These are phyloP conservation scores for Siderastrea siderea DNA, from an alignment of 92 coral and sea anemone genomes.

Conservation along the genomic window DNA sequence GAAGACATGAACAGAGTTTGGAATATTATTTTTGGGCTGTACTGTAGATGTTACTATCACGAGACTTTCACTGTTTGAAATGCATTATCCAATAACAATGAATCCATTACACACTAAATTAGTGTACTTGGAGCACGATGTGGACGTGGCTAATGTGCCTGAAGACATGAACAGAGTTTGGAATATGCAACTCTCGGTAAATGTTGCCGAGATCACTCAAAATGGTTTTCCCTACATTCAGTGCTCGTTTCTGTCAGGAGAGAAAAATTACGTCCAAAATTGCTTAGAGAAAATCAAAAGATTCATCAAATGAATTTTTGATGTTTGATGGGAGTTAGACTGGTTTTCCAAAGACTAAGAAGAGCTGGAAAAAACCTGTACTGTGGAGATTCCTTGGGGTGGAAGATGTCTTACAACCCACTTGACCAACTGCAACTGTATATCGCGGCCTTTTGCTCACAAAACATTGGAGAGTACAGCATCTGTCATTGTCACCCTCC, in stretches of 20 bases:
- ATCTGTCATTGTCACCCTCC: not conserved
- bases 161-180: not conserved
- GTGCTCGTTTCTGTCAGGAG: not conserved
- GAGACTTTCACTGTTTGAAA: not conserved
- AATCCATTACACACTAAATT: not conserved
- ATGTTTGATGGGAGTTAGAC: not conserved
- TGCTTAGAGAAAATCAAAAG: not conserved
- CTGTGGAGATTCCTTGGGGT: slow-evolving; percentile 2
- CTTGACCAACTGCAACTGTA: not conserved
- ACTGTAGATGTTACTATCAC: not conserved
- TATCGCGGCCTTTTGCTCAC: not conserved
- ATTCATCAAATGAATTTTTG: not conserved
- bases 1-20: not conserved
- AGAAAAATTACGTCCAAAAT: not conserved
- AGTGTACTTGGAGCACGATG: not conserved
- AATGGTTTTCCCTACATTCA: not conserved
- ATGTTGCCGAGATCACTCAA: not conserved
- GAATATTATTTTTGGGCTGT: no score
- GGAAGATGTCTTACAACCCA: not conserved
- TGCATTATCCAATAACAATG: not conserved
- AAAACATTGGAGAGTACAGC: not conserved
- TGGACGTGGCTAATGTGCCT: not conserved
- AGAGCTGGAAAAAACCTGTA: not conserved
- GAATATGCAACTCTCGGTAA: not conserved
- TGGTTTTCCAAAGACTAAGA: no score